Conservation (phyloP, 2,113 vertebrate genomes). For the Hyaena hyaena region DNA sequence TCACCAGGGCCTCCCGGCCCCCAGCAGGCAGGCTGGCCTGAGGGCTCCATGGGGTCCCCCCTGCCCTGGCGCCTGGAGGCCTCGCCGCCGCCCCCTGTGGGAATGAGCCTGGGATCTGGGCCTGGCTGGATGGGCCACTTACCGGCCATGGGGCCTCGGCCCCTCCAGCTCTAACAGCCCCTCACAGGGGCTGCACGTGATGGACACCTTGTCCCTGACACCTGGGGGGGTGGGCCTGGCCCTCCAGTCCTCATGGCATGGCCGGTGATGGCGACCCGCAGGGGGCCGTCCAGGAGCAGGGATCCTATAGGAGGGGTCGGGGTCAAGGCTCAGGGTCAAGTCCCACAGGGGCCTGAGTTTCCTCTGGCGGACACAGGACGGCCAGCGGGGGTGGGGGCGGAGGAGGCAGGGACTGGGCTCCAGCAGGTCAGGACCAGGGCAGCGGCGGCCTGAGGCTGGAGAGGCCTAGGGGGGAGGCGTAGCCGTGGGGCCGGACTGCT, state of each 20-base stretch:
- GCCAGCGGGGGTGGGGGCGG: no score
- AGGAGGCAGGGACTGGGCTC: not conserved
- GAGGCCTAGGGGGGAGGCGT: no score
- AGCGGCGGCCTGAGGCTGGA: not conserved
- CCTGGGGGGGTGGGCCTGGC: no score
- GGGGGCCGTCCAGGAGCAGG: not conserved
- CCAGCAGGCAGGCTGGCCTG: not conserved
- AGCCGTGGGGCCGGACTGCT: no score
- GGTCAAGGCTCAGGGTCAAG: not conserved
- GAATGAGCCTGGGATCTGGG: not conserved
- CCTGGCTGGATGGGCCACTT: not conserved
- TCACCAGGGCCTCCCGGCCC: not conserved
- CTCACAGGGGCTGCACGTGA: no score
- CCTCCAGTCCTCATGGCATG: not conserved
- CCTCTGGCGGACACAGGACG: no score
- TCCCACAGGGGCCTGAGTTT: not conserved
- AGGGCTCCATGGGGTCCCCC: no score
- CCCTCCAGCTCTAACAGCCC: not conserved
- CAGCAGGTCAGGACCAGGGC: not conserved
- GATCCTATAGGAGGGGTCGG: not conserved
- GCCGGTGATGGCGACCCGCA: fast-evolving
- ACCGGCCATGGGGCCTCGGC: not conserved
- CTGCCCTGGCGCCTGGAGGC: not conserved
- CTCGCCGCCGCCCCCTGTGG: not conserved
- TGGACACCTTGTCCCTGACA: no score